Evolutionary conservation across 2,797 vertebrate species (phyloP).

Genomic region (Ispidina lecontei): DNA sequence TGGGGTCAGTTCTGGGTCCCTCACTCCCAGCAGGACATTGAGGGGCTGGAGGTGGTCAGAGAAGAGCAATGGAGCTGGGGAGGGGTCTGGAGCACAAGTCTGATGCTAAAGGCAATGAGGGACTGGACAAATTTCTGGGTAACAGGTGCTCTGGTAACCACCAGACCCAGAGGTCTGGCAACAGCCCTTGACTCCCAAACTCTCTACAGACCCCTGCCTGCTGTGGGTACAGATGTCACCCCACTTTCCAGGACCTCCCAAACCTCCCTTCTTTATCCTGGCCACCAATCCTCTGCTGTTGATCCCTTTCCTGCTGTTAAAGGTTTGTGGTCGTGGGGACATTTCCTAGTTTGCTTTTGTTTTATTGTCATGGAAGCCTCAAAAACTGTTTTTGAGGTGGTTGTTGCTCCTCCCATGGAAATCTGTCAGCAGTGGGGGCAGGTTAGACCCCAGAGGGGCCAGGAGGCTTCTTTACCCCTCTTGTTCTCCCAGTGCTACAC

Average conservation of each 20-base stretch:
- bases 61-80: no score
- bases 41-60: no score
- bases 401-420: rapidly evolving
- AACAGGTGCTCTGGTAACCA: neutral
- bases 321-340: neutral
- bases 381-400: rapidly evolving
- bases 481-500: neutral
- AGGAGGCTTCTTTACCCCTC: neutral
- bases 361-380: neutral
- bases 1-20: no score
- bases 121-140: neutral
- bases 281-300: rapidly evolving
- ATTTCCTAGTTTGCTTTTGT: neutral
- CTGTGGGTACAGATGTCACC: neutral
- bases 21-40: no score
- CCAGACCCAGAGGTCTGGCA: neutral
- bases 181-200: neutral
- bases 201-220: neutral
- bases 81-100: no score
- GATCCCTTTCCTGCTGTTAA: neutral
- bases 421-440: neutral
- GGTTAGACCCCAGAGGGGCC: neutral
- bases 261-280: neutral
- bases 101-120: neutral
- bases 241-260: neutral